Percentiles rank a stretch among this genome's conserved stretches.
Conservation (phyloP, 1,140 invertebrate species). For the Asobara japonica region DNA sequence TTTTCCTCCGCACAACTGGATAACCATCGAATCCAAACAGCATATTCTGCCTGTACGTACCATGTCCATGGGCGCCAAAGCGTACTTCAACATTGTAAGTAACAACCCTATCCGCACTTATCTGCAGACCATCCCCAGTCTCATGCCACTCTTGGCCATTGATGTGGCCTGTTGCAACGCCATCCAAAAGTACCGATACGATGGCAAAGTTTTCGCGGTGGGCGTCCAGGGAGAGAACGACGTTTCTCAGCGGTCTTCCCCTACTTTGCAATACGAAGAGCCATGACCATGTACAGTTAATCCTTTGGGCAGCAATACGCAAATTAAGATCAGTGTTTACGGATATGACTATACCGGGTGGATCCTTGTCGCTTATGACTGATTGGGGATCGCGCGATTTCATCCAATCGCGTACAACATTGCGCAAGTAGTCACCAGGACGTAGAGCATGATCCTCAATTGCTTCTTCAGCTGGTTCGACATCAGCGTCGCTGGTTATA, state of each 20-base stretch:
- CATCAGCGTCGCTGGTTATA: constrained; percentile 21
- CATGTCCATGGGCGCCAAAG: constrained; percentile 80
- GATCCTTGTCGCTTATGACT: constrained; percentile 25
- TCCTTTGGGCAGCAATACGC: constrained; percentile 28
- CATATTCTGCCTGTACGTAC: constrained; percentile 83
- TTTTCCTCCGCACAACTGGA: constrained; percentile 75
- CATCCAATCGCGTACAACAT: constrained; percentile 37
- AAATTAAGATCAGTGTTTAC: constrained; percentile 34
- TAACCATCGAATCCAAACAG: constrained; percentile 82
- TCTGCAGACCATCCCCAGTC: too few species aligned
- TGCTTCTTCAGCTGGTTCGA: constrained; percentile 16
- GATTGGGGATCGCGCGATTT: constrained; percentile 32
- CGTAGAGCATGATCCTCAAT: neutral
- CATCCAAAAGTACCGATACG: constrained; percentile 62
- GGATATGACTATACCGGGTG: constrained; percentile 2
- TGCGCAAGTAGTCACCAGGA: constrained; percentile 32
- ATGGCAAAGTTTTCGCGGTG: constrained; percentile 79
- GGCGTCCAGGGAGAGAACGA: constrained; percentile 78
- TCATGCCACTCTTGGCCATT: constrained; percentile 71
- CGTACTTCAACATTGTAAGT: constrained; percentile 70
- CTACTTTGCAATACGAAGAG: constrained; percentile 39
- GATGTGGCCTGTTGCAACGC: constrained; percentile 29
- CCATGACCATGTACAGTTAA: constrained; percentile 42
- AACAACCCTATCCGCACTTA: too few species aligned
- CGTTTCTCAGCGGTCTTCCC: constrained; percentile 66